A percentile compares a stretch with the other conserved stretches of the same genome.
These are phyloP conservation scores for Takifugu bimaculatus DNA, from an alignment of 2,113 vertebrate species.

Conservation along the genomic window DNA sequence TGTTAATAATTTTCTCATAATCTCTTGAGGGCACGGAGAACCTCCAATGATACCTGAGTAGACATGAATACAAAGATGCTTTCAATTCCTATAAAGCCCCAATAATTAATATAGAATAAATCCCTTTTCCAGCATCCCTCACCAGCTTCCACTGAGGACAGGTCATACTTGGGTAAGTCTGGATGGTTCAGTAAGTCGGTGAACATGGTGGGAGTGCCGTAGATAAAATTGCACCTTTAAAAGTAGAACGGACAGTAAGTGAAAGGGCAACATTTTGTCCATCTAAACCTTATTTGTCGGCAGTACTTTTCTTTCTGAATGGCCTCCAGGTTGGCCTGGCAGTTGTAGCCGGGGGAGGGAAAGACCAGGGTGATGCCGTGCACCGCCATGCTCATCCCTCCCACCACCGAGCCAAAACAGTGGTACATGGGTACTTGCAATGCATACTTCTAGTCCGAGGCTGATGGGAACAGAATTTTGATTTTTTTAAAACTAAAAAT, in stretches of 20 bases:
- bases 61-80: background rate
- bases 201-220: constrained; percentile 91
- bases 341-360: constrained; percentile 75
- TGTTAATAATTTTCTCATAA: constrained; percentile 71
- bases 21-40: constrained; percentile 80
- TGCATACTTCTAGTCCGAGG: constrained; percentile 58
- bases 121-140: constrained; percentile 34
- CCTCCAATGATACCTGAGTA: constrained; percentile 80
- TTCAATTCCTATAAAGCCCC: background rate
- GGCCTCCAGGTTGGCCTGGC: constrained; percentile 76
- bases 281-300: background rate
- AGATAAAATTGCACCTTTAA: constrained; percentile 75
- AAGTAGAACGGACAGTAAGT: background rate
- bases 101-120: background rate
- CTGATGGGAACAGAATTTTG: constrained; percentile 46
- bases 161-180: constrained; percentile 75
- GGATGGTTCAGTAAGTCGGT: constrained; percentile 84
- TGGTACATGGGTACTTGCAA: constrained; percentile 83
- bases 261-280: background rate
- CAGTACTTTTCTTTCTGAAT: constrained; percentile 84
- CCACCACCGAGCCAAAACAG: constrained; percentile 84
- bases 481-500: background rate
- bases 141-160: constrained; percentile 81
- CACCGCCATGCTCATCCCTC: constrained; percentile 76
- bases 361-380: constrained; percentile 80